Evolutionary conservation across 2,113 vertebrate genomes (phyloP).

Genomic region (Atlantisia rogersi): DNA sequence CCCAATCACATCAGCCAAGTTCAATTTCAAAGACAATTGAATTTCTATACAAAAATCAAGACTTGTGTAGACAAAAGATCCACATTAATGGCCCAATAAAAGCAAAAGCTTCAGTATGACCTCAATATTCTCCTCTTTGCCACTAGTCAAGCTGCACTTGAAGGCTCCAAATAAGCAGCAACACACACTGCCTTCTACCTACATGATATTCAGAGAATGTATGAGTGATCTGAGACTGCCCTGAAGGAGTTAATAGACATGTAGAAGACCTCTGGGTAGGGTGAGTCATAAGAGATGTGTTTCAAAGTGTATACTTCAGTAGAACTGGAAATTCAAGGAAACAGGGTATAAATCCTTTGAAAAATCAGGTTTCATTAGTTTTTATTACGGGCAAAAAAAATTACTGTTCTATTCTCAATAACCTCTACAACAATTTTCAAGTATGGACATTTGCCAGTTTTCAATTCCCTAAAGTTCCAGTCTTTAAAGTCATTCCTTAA

Average conservation of each 20-base stretch:
- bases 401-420: neutral
- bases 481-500: neutral
- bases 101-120: neutral
- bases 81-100: neutral
- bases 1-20: neutral
- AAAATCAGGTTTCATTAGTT: neutral
- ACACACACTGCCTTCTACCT: neutral
- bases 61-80: neutral
- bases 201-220: neutral
- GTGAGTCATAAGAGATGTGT: neutral
- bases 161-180: neutral
- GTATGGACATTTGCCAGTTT: neutral
- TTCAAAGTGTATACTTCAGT: neutral
- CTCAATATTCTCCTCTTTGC: neutral
- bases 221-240: neutral
- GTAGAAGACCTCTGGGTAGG: neutral
- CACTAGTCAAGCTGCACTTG: neutral
- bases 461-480: neutral
- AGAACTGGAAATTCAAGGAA: neutral
- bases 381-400: neutral
- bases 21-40: neutral
- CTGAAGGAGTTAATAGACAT: neutral
- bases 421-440: neutral
- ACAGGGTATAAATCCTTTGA: neutral
- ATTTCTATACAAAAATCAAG: neutral